These are phyloP conservation scores for Phalacrocorax carbo DNA, from an alignment of 2,113 vertebrate genomes.

Conservation along the genomic window DNA sequence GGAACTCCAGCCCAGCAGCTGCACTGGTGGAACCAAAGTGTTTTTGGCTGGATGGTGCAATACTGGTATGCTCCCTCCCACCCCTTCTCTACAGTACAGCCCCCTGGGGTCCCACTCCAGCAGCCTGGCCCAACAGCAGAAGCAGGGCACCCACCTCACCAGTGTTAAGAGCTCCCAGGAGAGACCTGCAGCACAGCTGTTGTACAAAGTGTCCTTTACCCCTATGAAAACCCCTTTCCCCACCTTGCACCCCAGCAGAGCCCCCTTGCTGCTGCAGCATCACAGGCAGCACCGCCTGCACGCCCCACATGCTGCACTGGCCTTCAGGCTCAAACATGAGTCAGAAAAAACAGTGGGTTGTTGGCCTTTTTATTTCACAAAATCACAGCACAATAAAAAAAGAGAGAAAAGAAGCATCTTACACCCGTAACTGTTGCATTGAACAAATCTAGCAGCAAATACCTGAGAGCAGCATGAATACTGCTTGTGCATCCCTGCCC, in stretches of 20 bases:
- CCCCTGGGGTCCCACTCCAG: accelerated
- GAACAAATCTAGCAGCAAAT: constrained; percentile 6
- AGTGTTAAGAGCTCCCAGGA: neutral
- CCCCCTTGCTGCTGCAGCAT: too few species aligned
- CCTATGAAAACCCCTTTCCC: neutral
- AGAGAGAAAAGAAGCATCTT: neutral
- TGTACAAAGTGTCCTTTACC: neutral
- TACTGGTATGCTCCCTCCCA: neutral
- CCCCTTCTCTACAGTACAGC: neutral
- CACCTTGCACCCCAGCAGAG: neutral
- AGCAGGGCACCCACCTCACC: accelerated
- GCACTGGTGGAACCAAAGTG: neutral
- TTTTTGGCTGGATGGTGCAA: neutral
- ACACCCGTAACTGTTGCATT: neutral
- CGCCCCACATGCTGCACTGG: accelerated
- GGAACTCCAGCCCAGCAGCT: neutral
- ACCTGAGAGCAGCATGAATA: neutral
- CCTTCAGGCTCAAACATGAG: accelerated
- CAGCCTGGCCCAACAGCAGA: neutral
- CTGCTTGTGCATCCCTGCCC: neutral
- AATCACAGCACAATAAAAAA: neutral
- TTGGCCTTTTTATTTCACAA: constrained; percentile 33
- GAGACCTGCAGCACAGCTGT: neutral
- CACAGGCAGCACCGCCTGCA: neutral
- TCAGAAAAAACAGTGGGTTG: too few species aligned